phyloP scores from a whole-genome alignment of 1,140 invertebrate genomes.

The Leptonema lineaticorne region DNA sequence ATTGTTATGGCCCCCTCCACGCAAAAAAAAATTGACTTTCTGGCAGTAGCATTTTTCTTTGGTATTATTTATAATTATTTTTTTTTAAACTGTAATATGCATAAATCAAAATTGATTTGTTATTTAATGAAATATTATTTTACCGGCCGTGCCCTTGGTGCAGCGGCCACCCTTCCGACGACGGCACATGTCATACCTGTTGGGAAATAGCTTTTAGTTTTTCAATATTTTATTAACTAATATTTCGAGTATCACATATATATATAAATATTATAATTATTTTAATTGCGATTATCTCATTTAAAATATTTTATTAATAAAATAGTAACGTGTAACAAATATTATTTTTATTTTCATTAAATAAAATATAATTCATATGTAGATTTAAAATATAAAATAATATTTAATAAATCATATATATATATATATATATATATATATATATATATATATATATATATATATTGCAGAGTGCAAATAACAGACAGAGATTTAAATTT shows the following conservation, averaged over 20 bases:
- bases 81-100: not conserved
- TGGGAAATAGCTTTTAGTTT: slow-evolving; percentile 46
- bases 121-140: slow-evolving; percentile 45
- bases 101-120: too few relatives aligned
- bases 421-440: too few relatives aligned
- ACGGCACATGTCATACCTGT: slow-evolving; percentile 95
- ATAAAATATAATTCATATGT: too few relatives aligned
- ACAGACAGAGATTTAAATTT: too few relatives aligned
- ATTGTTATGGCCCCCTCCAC: not conserved
- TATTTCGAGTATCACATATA: not conserved
- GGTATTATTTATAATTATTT: not conserved
- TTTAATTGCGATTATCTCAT: slow-evolving; percentile 1
- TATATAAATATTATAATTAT: not conserved
- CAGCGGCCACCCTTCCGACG: slow-evolving; percentile 91
- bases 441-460: too few relatives aligned
- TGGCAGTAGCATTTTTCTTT: not conserved
- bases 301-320: too few relatives aligned
- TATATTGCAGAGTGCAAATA: too few relatives aligned
- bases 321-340: too few relatives aligned
- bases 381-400: too few relatives aligned
- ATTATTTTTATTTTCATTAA: too few relatives aligned
- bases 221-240: too few relatives aligned
- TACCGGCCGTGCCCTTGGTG: slow-evolving; percentile 96
- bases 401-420: too few relatives aligned
- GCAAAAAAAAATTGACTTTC: slow-evolving; percentile 19